Base-by-base conservation (phyloP, 1,140 invertebrate genomes). In the Drosophila subpulchrella region DNA sequence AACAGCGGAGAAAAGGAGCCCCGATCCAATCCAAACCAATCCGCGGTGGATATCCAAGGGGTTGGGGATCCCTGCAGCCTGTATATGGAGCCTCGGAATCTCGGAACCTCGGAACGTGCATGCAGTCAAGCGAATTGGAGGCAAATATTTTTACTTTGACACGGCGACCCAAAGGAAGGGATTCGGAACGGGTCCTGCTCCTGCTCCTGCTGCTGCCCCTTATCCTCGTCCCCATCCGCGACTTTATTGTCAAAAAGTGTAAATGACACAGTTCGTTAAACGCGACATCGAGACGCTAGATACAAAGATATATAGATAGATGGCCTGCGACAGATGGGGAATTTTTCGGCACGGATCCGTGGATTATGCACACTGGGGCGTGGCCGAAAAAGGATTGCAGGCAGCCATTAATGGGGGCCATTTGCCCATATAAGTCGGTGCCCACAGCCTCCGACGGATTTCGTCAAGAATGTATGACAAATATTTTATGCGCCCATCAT, bases 191-290 rank as follows among this genome's bases (percentile, higher is more conserved):
- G 60, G 20, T 61, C 42, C 30, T 38, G 15, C 17, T 1, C 12
- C 13, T 4, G 15, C 15, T 24, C 17, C 10, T 39, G 62, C 15
- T 24, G n/a, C 10, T 39, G 62, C 4, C 3, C 30, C 0, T 30
- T 20, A 13, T 27, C 46, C 20, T 20, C 4, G 5, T 15, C 15
- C 47, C 8, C 47, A 32, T 39, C 34, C 41, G 54, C 50, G 51
- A 36, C 63, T 58, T 71, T 71, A 71, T 71, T 71, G 67, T 71
- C 67, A 71, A 71, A 71, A 90, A 90, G 88, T 91, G 88, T 91
- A 91, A 91, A 90, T 91, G 88, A 86, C 88, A 91, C 88, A 91
- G 88, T 91, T 91, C 88, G 88, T 91, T 91, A 91, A 90, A 81
- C 82, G 77, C 76, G 79, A 85, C 63, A 88, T 73, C 63, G 59